phyloP scores from a whole-genome alignment of 2,113 vertebrate genomes.

The Mirza zaza region DNA sequence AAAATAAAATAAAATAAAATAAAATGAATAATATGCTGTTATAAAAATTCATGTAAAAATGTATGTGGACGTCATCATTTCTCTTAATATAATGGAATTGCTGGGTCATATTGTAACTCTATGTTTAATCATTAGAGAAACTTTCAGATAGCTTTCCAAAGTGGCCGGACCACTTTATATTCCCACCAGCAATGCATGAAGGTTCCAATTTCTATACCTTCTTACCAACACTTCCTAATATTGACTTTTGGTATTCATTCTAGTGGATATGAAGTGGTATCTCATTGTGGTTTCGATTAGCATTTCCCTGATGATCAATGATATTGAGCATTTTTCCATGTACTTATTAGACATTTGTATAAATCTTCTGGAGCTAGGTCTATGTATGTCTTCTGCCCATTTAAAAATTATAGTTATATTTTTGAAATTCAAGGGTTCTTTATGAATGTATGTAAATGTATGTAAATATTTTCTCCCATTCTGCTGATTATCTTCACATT shows the following conservation, averaged over 20 bases:
- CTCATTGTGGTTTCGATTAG: too few species aligned
- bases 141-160: too few species aligned
- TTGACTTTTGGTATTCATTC: not conserved
- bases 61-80: not conserved
- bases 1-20: too few species aligned
- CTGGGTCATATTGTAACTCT: not conserved
- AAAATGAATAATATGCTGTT: not conserved
- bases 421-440: not conserved
- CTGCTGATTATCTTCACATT: not conserved
- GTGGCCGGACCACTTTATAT: not conserved
- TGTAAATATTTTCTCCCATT: not conserved
- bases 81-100: not conserved
- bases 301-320: too few species aligned
- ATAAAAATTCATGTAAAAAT: not conserved
- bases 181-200: too few species aligned
- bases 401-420: not conserved
- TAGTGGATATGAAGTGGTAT: not conserved
- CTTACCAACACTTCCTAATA: too few species aligned
- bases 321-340: not conserved
- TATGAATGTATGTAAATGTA: not conserved
- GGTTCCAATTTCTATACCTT: too few species aligned
- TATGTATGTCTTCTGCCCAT: not conserved
- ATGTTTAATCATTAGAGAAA: not conserved
- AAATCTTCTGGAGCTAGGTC: not conserved
- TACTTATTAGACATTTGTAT: not conserved